Percentiles rank a stretch among this genome's conserved stretches.
Conservation (phyloP, 2,888 invertebrate species). For the Microdon myrmicae region DNA sequence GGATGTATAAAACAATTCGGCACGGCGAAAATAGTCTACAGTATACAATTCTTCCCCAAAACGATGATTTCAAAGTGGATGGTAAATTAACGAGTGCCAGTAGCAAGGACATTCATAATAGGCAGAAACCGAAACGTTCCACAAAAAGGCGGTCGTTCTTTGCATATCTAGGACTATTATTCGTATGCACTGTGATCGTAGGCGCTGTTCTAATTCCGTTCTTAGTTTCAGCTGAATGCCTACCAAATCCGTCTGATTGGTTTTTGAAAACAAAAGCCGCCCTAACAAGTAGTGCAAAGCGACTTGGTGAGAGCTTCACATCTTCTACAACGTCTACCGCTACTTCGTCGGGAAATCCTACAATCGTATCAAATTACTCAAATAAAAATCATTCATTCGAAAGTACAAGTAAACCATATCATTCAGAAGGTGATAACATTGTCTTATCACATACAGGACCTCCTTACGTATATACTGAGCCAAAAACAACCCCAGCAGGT, state of each 20-base stretch:
- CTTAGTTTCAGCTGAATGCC: slow-evolving; percentile 64
- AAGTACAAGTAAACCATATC: slow-evolving; percentile 54
- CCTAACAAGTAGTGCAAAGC: slow-evolving; percentile 50
- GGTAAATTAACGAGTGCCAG: slow-evolving; percentile 71
- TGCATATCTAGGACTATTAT: slow-evolving; percentile 64
- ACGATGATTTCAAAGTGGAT: slow-evolving; percentile 73
- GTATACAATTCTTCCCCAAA: slow-evolving; percentile 79
- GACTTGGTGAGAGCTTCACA: slow-evolving; percentile 20
- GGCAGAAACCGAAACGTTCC: slow-evolving; percentile 54
- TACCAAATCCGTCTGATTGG: slow-evolving; percentile 65
- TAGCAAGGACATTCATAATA: slow-evolving; percentile 66
- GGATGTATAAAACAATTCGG: slow-evolving; percentile 80
- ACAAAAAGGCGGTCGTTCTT: slow-evolving; percentile 62
- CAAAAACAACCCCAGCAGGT: slow-evolving; percentile 8
- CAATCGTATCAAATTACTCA: slow-evolving; percentile 25
- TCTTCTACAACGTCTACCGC: slow-evolving; percentile 3
- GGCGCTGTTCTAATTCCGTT: slow-evolving; percentile 65
- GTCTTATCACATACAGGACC: slow-evolving; percentile 28
- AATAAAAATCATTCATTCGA: slow-evolving; percentile 37
- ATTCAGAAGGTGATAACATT: slow-evolving; percentile 24
- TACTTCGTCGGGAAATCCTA: slow-evolving; percentile 5
- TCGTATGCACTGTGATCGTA: slow-evolving; percentile 65
- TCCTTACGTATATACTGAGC: slow-evolving; percentile 17
- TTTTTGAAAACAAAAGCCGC: slow-evolving; percentile 63
- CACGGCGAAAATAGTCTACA: slow-evolving; percentile 80